Evolutionary conservation across 2,797 vertebrate genomes (phyloP).

Genomic region (Passerculus sandwichensis): DNA sequence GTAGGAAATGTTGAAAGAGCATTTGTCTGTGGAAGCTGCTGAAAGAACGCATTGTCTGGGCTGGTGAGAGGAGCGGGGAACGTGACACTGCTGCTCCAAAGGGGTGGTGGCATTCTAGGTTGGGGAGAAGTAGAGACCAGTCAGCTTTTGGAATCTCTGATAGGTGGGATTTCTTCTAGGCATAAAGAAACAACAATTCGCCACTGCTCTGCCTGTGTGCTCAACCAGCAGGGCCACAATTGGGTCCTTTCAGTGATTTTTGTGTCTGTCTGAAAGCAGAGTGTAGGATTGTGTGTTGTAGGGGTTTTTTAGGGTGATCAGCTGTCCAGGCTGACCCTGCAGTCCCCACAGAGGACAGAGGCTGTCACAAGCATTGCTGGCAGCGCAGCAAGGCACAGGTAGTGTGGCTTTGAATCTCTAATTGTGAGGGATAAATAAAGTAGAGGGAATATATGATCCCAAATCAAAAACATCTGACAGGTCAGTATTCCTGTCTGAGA

Average conservation of each 20-base stretch:
- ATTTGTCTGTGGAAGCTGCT: background rate
- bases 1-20: background rate
- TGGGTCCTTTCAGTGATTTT: background rate
- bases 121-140: background rate
- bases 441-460: background rate
- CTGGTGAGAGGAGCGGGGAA: background rate
- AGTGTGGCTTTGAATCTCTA: background rate
- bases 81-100: background rate
- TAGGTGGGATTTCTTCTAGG: background rate
- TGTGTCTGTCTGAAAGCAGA: background rate
- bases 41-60: background rate
- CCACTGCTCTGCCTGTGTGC: background rate
- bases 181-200: background rate
- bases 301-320: background rate
- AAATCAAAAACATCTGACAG: background rate
- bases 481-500: background rate
- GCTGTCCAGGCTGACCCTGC: background rate
- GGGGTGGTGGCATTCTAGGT: background rate
- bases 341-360: background rate
- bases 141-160: background rate
- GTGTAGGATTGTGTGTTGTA: background rate
- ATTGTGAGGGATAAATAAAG: background rate
- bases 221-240: background rate
- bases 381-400: background rate
- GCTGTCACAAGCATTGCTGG: background rate